Evolutionary conservation across 2,113 vertebrate genomes (phyloP).

Genomic region (Thymallus thymallus): DNA sequence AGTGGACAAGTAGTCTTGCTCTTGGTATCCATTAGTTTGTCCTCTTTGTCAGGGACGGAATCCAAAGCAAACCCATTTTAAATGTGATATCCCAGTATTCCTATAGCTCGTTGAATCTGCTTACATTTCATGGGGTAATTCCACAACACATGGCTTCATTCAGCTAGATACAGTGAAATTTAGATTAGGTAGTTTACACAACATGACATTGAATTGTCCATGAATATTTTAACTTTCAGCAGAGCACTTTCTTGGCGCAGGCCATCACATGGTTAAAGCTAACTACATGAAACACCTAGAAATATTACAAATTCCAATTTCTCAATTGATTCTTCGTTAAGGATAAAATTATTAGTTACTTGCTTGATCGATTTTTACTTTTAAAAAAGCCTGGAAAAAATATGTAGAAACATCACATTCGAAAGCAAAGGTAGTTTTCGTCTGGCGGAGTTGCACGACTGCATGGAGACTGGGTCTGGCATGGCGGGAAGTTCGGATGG

Average conservation of each 20-base stretch:
- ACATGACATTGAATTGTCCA: slow-evolving; percentile 27
- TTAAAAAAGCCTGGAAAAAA: background rate
- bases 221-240: background rate
- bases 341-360: background rate
- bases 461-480: no score
- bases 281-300: no score
- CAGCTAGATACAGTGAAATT: background rate
- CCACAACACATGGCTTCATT: background rate
- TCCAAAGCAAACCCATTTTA: background rate
- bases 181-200: background rate
- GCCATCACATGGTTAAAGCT: no score
- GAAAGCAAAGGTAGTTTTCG: background rate
- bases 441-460: no score
- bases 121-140: background rate
- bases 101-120: background rate
- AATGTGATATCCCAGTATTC: background rate
- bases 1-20: background rate
- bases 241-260: slow-evolving; percentile 49
- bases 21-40: background rate
- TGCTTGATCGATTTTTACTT: background rate
- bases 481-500: no score
- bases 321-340: background rate
- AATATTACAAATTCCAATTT: no score
- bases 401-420: slow-evolving; percentile 43
- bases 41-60: background rate